Percentiles rank a stretch among this genome's conserved stretches.
Evolutionary conservation across 2,888 invertebrate genomes (phyloP).

Genomic region (Polyploca ridens): DNA sequence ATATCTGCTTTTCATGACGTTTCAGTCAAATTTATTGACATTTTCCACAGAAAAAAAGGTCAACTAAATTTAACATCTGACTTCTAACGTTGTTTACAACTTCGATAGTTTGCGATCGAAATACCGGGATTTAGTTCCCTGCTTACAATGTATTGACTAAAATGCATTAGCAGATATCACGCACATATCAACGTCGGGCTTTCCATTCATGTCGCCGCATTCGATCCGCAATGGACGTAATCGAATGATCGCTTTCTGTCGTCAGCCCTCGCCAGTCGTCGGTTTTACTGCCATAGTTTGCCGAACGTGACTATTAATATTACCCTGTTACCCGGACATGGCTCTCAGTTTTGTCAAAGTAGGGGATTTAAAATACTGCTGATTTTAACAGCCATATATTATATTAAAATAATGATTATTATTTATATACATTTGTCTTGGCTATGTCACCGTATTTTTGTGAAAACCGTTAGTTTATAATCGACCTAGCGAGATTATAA

Average conservation of each 20-base stretch:
- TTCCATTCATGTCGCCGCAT: conserved; percentile 29
- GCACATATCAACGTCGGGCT: conserved; percentile 33
- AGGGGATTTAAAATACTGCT: conserved; percentile 11
- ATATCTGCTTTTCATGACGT: too few relatives aligned
- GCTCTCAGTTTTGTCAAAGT: background rate
- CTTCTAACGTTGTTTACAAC: background rate
- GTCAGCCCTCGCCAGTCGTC: background rate
- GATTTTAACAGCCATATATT: background rate
- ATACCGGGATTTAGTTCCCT: background rate
- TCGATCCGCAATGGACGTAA: conserved; percentile 23
- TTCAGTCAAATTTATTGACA: too few relatives aligned
- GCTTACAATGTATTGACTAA: conserved; percentile 1
- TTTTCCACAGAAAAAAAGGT: too few relatives aligned
- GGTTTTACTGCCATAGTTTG: conserved; percentile 25
- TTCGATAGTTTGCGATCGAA: background rate
- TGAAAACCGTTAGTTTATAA: too few relatives aligned
- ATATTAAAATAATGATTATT: too few relatives aligned
- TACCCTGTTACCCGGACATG: background rate
- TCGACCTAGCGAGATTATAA: too few relatives aligned
- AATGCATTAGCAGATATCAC: conserved; percentile 14
- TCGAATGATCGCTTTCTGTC: conserved; percentile 23
- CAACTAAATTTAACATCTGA: too few relatives aligned
- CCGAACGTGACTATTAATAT: conserved; percentile 4
- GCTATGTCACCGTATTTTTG: too few relatives aligned
- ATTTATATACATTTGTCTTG: too few relatives aligned